Base-by-base conservation (phyloP, 2,113 vertebrate genomes). In the Reinhardtius hippoglossoides region DNA sequence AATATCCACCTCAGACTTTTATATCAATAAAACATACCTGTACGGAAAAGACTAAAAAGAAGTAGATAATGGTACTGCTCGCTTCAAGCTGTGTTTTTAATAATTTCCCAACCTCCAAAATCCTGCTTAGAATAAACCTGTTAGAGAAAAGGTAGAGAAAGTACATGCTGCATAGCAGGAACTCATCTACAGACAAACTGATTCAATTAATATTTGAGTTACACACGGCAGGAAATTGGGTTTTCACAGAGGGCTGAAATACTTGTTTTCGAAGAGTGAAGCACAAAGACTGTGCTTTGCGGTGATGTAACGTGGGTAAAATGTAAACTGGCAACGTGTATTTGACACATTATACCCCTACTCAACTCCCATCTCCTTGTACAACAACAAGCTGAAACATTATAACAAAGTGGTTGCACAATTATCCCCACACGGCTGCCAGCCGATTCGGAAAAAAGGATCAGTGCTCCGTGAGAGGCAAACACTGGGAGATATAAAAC, bases 371-470 rank as follows among this genome's bases (percentile, higher is more conserved):
- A 48, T 67, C 52, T 18, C 67, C 35, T 46, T 54, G 56, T 61
- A 52, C 65, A 85, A 80, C 70, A 89, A 79, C 71, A 82, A 75
- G 75, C 71, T 55, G 20, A 77, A 75, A 72, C 76, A 84, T 84
- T 82, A 79, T 89, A 89, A 91, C 84, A 86, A 82, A 84, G 69
- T 76, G 80, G 76, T 80, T 88, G 84, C 69, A 76, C 83, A 90
- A 89, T 91, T 83, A 91, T 84, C 85, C 80, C 90, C 71, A 71
- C 81, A 69, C 35, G 55, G 73, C 83, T 72, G 60, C 85, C 73
- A 83, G 66, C 56, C 64, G 65, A 80, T 74, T 81, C 12, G 40
- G 67, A 88, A 76, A 78, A 76, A 77, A 67, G 59, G 72, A 74
- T 80, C 65, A 59, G 71, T n/a, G 57, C 81, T 87, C 74, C 72